Evolutionary conservation across 2,113 vertebrate genomes (phyloP), one percentile per base, ranked within the genome.

Genomic region (Crotalus horridus): DNA sequence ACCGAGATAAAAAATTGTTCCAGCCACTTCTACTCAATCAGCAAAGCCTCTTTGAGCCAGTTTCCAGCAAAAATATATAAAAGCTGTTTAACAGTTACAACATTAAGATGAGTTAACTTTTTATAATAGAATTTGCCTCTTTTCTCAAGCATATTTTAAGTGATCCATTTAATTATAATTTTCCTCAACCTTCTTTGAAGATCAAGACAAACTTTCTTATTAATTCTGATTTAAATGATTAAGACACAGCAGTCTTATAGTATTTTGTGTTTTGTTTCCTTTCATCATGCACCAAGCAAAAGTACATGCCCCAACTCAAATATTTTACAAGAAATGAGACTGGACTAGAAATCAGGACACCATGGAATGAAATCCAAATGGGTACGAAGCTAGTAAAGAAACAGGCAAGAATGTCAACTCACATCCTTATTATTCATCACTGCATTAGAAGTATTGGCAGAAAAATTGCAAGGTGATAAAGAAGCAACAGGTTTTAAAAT

Each of bases 31-130:
- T 54, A 39, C 12, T 23, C 48, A 48, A 54, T 85, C 53, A 48
- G 33, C 4, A 33, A 81, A 39, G 11, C 5, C 26, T 10, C 88
- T 48, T 8, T 23, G 8, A 81, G n/a, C 48, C 8, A 89, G 23
- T 56, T 74, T 54, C 23, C 12, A 74, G 33, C 1, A 59, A 51
- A 21, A 46, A 4, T 11, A 81, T 89, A 59, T 20, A 85, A 89
- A 59, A 51, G 23, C 87, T 89, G 39, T 48, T 56, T 56, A 88
- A 91, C 91, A 92, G 86, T 89, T 91, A 69, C 54, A 24, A 54
- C 54, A 54, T 33, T 20, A 74, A 7, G 4, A 3, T 48, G 24
- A 33, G 33, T 48, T 39, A 92, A 88, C 33, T 88, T 88, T 92
- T 58, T 39, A 91, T 86, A 91, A 86, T 33, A 93, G 23, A 91